Conservation (phyloP, 2,888 invertebrate species). For the Podotricha telesiphe region DNA sequence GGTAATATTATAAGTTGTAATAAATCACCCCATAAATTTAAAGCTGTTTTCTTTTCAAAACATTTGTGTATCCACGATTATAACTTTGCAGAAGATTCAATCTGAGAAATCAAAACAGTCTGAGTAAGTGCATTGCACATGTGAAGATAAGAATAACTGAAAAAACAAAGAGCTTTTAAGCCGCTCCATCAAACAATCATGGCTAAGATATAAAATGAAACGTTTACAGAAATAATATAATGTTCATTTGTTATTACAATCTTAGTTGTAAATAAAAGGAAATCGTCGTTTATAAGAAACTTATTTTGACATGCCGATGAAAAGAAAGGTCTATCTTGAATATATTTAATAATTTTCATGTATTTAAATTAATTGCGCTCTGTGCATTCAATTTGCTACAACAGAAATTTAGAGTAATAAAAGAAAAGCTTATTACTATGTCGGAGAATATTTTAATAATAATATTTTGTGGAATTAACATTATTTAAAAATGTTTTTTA, state of each 20-base stretch:
- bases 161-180: constrained; percentile 49
- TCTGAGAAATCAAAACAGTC: constrained; percentile 49
- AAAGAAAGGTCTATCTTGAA: not conserved
- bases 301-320: not conserved
- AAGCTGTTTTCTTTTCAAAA: constrained; percentile 43
- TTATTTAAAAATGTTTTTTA: too few species aligned
- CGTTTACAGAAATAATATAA: constrained; percentile 18
- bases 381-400: too few species aligned
- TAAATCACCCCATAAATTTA: constrained; percentile 39
- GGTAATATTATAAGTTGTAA: constrained; percentile 35
- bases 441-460: too few species aligned
- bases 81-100: constrained; percentile 46
- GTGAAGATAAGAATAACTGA: constrained; percentile 49
- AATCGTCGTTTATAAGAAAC: constrained; percentile 7
- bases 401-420: too few species aligned
- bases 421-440: too few species aligned
- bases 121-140: constrained; percentile 48
- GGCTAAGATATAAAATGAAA: constrained; percentile 47
- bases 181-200: constrained; percentile 52
- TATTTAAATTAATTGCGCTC: too few species aligned
- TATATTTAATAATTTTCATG: too few species aligned
- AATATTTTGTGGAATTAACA: too few species aligned
- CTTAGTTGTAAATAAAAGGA: not conserved
- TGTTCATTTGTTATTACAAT: constrained; percentile 12
- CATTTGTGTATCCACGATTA: constrained; percentile 44